Base-by-base conservation (phyloP, 2,888 invertebrate genomes). In the Aspidiotus destructor region DNA sequence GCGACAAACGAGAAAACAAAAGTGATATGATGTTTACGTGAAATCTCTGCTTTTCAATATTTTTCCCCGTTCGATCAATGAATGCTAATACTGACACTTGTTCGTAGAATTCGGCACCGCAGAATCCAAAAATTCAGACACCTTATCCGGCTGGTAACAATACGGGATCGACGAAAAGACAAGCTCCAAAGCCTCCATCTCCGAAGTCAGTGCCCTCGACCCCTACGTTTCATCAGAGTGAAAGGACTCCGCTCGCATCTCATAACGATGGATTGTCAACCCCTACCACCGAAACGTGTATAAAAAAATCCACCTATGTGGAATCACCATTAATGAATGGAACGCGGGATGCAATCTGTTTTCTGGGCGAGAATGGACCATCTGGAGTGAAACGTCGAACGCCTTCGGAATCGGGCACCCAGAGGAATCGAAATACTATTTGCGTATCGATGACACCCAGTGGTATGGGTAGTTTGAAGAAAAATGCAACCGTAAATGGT, bases 121-220 rank as follows among this genome's bases (percentile, higher is more conserved):
- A 44, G 1, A 65, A 57, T 1, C 65, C 65, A 1, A 65, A 65
- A 60, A 44, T 65, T 44, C 65, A 65, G 13, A 40, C 52, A 2
- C 17, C 65, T 7, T 48, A 13, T 13, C 63, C 61, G 41, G 48
- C 71, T 2, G 68, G 70, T 9, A 68, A 71, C 28, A 68, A 70
- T 41, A 68, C 70, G 8, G 64, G 71, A 5, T 71, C 71, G 11
- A 70, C 70, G 74, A 90, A 90, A 77, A 81, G 89, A 62, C 84
- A 87, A 77, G 89, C 89, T 0, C 89, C 90, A 0, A 86, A 86
- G 74, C 89, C 90, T 16, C 89, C 87, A 58, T 77, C 79, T 8
- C 78, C 80, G 3, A 79, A 81, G 3, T 60, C 64, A 8, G 60
- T 61, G 10, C 69, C 70, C 17, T 40, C 16, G 28, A 53, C 60